Conservation (phyloP, 2,797 vertebrate genomes). For the Balearica regulorum region DNA sequence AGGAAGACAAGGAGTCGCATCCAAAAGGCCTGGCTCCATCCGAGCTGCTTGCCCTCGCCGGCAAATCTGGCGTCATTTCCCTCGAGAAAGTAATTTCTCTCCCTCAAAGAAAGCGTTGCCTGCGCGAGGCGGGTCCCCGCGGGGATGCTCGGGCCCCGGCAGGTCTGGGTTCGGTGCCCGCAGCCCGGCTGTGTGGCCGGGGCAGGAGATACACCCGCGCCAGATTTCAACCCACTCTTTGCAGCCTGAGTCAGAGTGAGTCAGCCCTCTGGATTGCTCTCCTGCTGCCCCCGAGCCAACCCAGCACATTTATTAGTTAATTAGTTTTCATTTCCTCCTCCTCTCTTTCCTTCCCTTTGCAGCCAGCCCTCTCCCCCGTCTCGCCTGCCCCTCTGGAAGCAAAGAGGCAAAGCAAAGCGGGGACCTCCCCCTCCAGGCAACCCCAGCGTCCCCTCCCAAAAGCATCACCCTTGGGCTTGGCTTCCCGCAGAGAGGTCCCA, state of each 20-base stretch:
- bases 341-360: neutral
- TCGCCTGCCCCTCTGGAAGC: neutral
- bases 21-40: neutral
- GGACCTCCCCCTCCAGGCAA: neutral
- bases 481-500: accelerated
- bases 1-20: neutral
- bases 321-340: conserved; percentile 48
- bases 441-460: neutral
- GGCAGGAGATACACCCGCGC: neutral
- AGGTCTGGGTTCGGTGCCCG: neutral
- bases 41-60: neutral
- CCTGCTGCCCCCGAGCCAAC: conserved; percentile 46
- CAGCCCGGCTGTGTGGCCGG: neutral
- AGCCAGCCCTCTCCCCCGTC: neutral
- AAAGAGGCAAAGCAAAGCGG: neutral
- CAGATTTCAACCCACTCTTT: conserved; percentile 20
- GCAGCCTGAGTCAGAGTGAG: conserved; percentile 41
- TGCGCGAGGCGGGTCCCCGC: accelerated
- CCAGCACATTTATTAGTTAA: conserved; percentile 30
- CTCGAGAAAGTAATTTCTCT: neutral
- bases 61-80: neutral
- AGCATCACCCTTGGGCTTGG: neutral
- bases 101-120: neutral
- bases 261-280: conserved; percentile 49
- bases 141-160: accelerated